Evolutionary conservation across 2,797 vertebrate species (phyloP).

Genomic region (Rachycentron canadum): DNA sequence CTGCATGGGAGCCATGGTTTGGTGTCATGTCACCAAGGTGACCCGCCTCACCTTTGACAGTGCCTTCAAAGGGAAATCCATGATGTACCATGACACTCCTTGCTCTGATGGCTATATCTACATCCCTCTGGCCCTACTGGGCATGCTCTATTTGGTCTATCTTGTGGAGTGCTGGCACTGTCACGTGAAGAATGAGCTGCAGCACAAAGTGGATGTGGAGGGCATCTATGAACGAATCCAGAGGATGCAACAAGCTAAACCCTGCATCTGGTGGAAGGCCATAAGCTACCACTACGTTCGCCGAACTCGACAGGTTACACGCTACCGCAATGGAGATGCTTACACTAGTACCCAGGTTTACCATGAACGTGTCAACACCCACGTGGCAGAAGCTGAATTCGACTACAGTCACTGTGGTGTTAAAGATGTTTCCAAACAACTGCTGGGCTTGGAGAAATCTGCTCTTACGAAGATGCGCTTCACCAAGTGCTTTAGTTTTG

Average conservation of each 20-base stretch:
- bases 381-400: conserved; percentile 93
- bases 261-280: conserved; percentile 97
- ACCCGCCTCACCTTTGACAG: conserved; percentile 96
- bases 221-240: conserved; percentile 87
- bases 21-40: conserved; percentile 98
- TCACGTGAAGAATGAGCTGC: conserved; percentile 94
- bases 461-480: conserved; percentile 85
- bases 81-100: conserved; percentile 98
- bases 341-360: conserved; percentile 96
- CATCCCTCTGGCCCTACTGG: conserved; percentile 95
- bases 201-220: conserved; percentile 89
- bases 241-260: conserved; percentile 92
- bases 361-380: conserved; percentile 92
- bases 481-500: conserved; percentile 87
- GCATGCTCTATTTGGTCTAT: conserved; percentile 97
- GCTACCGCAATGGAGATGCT: conserved; percentile 93
- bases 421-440: conserved; percentile 93
- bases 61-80: conserved; percentile 95
- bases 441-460: conserved; percentile 90
- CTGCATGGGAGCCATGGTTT: conserved; percentile 96
- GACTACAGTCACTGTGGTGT: conserved; percentile 92
- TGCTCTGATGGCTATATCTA: conserved; percentile 98
- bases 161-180: conserved; percentile 99
- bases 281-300: conserved; percentile 95
- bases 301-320: conserved; percentile 92